Evolutionary conservation across 2,113 vertebrate species (phyloP).

Genomic region (Rhinoderma darwinii): DNA sequence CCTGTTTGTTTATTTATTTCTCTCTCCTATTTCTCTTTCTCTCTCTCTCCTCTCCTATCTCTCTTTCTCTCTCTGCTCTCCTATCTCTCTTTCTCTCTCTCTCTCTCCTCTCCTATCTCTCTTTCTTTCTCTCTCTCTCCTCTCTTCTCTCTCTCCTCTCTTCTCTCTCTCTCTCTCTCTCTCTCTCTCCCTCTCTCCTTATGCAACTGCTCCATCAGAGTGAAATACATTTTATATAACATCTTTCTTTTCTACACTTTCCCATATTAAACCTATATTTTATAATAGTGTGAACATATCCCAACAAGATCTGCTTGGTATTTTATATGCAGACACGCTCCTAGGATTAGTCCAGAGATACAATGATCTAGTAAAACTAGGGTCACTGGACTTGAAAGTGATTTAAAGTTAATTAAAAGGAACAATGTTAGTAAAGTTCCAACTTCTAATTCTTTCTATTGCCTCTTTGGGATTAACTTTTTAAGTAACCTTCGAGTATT

Average conservation of each 20-base stretch:
- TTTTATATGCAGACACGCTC: not conserved
- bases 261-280: not conserved
- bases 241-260: not conserved
- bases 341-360: constrained; percentile 48
- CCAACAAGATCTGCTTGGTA: not conserved
- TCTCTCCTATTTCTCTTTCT: no score
- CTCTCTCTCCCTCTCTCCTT: no score
- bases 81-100: no score
- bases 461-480: constrained; percentile 42
- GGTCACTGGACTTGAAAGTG: constrained; percentile 63
- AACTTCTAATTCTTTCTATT: constrained; percentile 16
- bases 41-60: no score
- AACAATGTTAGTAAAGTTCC: constrained; percentile 61
- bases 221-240: not conserved
- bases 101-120: no score
- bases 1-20: no score
- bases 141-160: no score
- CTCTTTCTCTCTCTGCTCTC: no score
- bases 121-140: no score
- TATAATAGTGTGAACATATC: constrained; percentile 9
- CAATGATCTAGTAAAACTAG: constrained; percentile 62
- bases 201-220: no score
- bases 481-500: constrained; percentile 31
- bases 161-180: no score
- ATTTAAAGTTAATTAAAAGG: constrained; percentile 68